Evolutionary conservation across 2,888 invertebrate genomes (phyloP).

Genomic region (Merodon equestris): DNA sequence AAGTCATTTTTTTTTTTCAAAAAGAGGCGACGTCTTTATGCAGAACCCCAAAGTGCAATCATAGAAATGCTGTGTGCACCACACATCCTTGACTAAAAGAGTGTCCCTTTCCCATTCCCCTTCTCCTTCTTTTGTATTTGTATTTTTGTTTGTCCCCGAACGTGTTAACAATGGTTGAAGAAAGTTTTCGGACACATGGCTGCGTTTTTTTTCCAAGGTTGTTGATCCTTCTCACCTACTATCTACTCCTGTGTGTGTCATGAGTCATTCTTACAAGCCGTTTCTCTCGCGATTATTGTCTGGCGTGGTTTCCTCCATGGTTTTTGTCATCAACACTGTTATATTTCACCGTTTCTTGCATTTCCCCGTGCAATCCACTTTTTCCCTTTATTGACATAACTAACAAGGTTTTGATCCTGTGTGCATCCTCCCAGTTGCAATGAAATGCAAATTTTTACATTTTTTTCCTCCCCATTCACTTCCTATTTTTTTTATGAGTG

Average conservation of each 20-base stretch:
- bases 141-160: slow-evolving; percentile 5
- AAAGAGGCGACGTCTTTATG: slow-evolving; percentile 41
- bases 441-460: slow-evolving; percentile 45
- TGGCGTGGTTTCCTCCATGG: slow-evolving; percentile 18
- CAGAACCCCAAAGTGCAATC: slow-evolving; percentile 55
- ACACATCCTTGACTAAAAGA: slow-evolving; percentile 31
- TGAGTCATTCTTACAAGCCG: neutral
- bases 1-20: slow-evolving; percentile 50
- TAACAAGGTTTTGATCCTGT: slow-evolving; percentile 58
- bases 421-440: slow-evolving; percentile 16
- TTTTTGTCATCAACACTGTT: slow-evolving; percentile 27
- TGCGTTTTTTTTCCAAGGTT: slow-evolving; percentile 9
- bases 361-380: neutral
- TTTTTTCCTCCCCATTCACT: slow-evolving; percentile 25
- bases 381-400: slow-evolving; percentile 47
- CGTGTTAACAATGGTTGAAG: slow-evolving; percentile 30
- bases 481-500: slow-evolving; percentile 17
- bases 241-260: neutral
- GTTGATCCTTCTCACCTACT: neutral
- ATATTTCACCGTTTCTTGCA: neutral
- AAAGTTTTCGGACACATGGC: slow-evolving; percentile 64
- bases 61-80: slow-evolving; percentile 27
- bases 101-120: slow-evolving; percentile 3
- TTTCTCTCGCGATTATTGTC: neutral
- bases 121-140: too few relatives aligned